Percentiles rank a stretch among this genome's conserved stretches.
Evolutionary conservation across 2,113 vertebrate genomes (phyloP).

Genomic region (Tetrao urogallus): DNA sequence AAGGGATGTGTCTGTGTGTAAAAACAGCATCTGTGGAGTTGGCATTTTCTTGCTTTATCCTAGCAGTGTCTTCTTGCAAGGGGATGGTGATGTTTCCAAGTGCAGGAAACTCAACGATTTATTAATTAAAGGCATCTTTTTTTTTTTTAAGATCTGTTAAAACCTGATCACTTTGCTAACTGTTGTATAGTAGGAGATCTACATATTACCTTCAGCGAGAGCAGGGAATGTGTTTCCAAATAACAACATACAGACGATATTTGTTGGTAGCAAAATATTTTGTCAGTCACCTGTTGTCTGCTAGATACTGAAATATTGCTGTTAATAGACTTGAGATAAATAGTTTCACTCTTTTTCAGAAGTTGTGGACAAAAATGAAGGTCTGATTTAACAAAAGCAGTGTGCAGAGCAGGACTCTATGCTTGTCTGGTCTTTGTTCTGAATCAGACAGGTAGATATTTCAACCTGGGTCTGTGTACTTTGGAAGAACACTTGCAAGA

Average conservation of each 20-base stretch:
- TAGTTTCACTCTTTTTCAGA: background rate
- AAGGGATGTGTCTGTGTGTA: background rate
- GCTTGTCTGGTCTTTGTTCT: too few species aligned
- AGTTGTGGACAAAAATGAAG: background rate
- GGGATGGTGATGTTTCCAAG: background rate
- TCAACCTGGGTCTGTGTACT: background rate
- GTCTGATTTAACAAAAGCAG: background rate
- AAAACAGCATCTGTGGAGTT: background rate
- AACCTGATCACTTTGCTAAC: background rate
- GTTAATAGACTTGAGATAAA: background rate
- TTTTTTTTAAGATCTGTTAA: background rate
- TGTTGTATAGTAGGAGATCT: background rate
- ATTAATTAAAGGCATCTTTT: background rate
- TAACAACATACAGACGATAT: background rate
- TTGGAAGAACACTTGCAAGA: background rate
- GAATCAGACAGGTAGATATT: background rate
- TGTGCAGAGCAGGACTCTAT: rapidly evolving
- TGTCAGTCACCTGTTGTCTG: background rate
- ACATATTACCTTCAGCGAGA: background rate
- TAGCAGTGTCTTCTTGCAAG: rapidly evolving
- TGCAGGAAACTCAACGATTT: background rate
- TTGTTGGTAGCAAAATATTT: background rate
- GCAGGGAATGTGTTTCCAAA: background rate
- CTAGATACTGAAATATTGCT: background rate
- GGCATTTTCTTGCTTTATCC: background rate